phyloP scores from a whole-genome alignment of 2,888 invertebrate species.

The Saturnia japonica region DNA sequence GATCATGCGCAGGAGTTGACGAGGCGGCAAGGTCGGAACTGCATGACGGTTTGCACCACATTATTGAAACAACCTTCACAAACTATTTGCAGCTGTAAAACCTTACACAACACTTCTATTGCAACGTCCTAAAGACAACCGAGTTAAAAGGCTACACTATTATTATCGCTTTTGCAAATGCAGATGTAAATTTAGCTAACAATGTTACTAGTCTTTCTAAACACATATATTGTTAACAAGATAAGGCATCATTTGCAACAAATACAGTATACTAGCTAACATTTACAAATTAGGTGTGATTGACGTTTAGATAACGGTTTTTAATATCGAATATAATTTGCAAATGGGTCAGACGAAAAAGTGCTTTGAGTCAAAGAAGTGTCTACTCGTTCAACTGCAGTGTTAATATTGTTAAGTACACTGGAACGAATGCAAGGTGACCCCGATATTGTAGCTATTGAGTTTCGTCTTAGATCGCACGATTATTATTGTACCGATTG shows the following conservation, averaged over 20 bases:
- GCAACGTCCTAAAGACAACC: conserved; percentile 44
- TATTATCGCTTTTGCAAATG: conserved; percentile 36
- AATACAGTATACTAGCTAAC: conserved; percentile 29
- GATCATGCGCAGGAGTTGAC: conserved; percentile 66
- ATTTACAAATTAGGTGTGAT: conserved; percentile 55
- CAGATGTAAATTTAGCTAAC: conserved; percentile 41
- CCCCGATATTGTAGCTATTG: conserved; percentile 55
- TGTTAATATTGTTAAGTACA: conserved; percentile 41
- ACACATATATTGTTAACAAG: conserved; percentile 40
- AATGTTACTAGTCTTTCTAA: conserved; percentile 34
- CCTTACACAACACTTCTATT: conserved; percentile 44
- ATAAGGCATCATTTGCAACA: conserved; percentile 48
- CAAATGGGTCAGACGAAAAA: conserved; percentile 53
- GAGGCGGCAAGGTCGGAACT: conserved; percentile 69
- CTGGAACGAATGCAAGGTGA: conserved; percentile 63
- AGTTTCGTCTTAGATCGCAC: conserved; percentile 49
- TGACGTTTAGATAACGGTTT: conserved; percentile 62
- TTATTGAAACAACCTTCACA: conserved; percentile 39
- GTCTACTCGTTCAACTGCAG: conserved; percentile 37
- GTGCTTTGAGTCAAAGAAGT: conserved; percentile 37
- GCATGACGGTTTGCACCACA: conserved; percentile 54
- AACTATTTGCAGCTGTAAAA: conserved; percentile 27
- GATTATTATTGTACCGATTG: conserved; percentile 28
- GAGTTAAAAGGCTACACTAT: conserved; percentile 34
- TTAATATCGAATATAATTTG: conserved; percentile 41